Evolutionary conservation across 2,113 vertebrate species (phyloP).

Genomic region (Panthera leo): DNA sequence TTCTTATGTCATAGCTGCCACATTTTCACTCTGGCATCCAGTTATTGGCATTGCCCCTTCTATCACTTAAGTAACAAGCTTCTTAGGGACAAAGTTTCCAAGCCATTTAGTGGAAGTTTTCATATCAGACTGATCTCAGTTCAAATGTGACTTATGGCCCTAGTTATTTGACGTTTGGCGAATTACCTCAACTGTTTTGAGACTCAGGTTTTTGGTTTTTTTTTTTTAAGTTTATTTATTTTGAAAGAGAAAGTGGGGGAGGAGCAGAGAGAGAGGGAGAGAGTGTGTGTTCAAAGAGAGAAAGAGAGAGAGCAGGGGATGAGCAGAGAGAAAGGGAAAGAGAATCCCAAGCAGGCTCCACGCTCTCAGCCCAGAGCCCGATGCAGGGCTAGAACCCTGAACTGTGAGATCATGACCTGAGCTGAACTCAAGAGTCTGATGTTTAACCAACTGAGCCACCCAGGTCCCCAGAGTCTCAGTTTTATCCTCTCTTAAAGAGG

Average conservation of each 20-base stretch:
- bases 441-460: no score
- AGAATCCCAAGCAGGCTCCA: no score
- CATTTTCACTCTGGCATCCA: background rate
- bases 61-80: background rate
- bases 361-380: no score
- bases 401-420: no score
- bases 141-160: background rate
- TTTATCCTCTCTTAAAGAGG: background rate
- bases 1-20: background rate
- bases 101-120: background rate
- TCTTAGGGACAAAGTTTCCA: background rate
- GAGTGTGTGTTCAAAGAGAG: no score
- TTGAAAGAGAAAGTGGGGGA: no score
- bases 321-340: no score
- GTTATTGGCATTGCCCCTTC: background rate
- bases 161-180: background rate
- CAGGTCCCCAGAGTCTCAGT: background rate
- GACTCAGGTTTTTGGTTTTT: background rate
- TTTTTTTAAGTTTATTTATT: no score
- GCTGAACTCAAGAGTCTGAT: no score
- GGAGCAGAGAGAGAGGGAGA: no score
- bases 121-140: background rate
- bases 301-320: no score
- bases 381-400: no score
- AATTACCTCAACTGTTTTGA: background rate